phyloP scores from a whole-genome alignment of 1,140 invertebrate species.

The Nautilus pompilius region DNA sequence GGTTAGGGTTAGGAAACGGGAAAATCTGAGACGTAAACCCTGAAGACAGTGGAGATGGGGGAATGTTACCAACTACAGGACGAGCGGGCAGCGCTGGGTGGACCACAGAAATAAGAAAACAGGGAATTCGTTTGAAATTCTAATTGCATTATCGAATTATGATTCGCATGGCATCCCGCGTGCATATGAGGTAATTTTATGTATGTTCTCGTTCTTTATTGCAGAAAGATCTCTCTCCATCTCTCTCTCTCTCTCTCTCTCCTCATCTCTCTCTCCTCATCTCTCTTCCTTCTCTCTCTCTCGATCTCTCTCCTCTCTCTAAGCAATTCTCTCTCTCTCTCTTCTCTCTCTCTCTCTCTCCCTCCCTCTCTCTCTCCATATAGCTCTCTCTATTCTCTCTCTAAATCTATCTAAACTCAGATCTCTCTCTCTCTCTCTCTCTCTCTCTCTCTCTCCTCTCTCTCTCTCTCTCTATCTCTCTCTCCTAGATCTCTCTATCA shows the following conservation, averaged over 20 bases:
- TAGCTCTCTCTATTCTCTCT: background rate
- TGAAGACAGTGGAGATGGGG: too few relatives aligned
- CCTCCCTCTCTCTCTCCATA: background rate
- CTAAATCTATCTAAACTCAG: background rate
- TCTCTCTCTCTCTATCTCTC: background rate
- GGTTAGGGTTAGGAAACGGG: too few relatives aligned
- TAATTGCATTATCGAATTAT: too few relatives aligned
- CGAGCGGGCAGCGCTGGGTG: too few relatives aligned
- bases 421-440: background rate
- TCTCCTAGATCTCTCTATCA: too few relatives aligned
- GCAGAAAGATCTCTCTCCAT: background rate
- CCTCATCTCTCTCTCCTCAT: background rate
- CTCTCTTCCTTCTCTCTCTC: background rate
- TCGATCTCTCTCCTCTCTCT: background rate
- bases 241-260: background rate
- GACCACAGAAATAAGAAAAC: too few relatives aligned
- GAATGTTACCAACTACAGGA: too few relatives aligned
- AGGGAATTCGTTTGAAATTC: too few relatives aligned
- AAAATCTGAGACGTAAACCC: too few relatives aligned
- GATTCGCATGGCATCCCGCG: too few relatives aligned
- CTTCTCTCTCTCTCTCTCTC: conserved; percentile 5
- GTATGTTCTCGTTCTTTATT: background rate
- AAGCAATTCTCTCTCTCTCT: background rate
- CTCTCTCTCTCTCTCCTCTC: background rate
- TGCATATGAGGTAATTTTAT: too few relatives aligned